phyloP scores from a whole-genome alignment of 2,113 vertebrate genomes.

The Cyphomyrus plagiostoma region DNA sequence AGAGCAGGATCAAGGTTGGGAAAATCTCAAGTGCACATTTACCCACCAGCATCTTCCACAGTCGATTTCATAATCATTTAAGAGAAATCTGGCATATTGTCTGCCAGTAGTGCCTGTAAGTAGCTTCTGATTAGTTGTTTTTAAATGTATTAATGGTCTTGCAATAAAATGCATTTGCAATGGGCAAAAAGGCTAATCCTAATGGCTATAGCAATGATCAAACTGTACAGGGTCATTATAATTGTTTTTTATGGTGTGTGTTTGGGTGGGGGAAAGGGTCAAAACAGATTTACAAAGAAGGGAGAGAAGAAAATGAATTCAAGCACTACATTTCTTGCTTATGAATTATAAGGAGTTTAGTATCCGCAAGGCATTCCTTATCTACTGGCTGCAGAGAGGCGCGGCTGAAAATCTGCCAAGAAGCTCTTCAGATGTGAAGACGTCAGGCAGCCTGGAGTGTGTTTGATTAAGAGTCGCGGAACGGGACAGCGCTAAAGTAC shows the following conservation, averaged over 20 bases:
- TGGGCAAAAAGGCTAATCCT: neutral
- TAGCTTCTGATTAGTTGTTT: neutral
- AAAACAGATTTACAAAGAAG: constrained; percentile 1
- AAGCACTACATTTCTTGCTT: neutral
- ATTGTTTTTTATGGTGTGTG: neutral
- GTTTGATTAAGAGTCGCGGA: constrained; percentile 1
- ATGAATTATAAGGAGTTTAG: neutral
- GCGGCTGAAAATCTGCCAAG: neutral
- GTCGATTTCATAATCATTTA: neutral
- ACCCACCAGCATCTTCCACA: neutral
- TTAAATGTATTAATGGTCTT: neutral
- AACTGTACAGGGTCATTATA: neutral
- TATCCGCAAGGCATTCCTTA: constrained; percentile 5
- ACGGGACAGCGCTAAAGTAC: neutral
- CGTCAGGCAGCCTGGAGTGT: constrained; percentile 6
- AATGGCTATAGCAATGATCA: neutral
- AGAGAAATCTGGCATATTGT: neutral
- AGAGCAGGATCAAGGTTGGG: neutral
- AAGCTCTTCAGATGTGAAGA: neutral
- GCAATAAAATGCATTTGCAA: neutral
- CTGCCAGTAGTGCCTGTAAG: neutral
- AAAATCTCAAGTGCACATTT: neutral
- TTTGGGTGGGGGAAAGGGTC: neutral
- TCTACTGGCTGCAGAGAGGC: constrained; percentile 5
- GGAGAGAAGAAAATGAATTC: neutral